Conservation (phyloP, 2,888 invertebrate species). For the Siphlonurus alternatus region DNA sequence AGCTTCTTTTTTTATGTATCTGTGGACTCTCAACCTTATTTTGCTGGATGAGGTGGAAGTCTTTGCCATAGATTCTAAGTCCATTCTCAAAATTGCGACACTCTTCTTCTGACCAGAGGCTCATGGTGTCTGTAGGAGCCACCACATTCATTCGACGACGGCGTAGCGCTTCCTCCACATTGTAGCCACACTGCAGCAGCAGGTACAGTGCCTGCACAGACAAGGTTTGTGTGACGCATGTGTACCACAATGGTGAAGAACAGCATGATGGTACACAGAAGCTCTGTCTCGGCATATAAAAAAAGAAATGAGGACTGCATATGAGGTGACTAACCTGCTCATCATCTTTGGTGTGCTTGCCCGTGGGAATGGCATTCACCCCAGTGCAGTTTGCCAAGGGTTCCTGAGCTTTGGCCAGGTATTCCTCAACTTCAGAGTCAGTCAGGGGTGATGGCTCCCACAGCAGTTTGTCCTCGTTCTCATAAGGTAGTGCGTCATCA, state of each 20-base stretch:
- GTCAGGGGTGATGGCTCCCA: constrained; percentile 77
- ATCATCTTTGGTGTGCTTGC: constrained; percentile 66
- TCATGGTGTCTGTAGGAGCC: constrained; percentile 53
- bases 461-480: constrained; percentile 85
- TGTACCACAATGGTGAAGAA: too few species aligned
- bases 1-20: too few species aligned
- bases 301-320: not conserved
- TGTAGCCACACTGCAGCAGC: constrained; percentile 85
- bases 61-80: constrained; percentile 82
- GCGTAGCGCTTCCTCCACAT: constrained; percentile 81
- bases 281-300: not conserved
- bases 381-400: constrained; percentile 28
- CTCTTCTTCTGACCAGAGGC: constrained; percentile 93
- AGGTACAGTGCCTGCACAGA: constrained; percentile 52
- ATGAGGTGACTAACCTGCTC: constrained; percentile 39
- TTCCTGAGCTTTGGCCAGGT: constrained; percentile 40
- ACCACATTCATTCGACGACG: constrained; percentile 58
- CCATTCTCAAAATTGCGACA: constrained; percentile 94
- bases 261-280: too few species aligned
- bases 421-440: constrained; percentile 59
- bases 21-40: too few species aligned
- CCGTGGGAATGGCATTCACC: constrained; percentile 44
- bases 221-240: not conserved
- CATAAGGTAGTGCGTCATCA: constrained; percentile 85
- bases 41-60: constrained; percentile 86